Percentiles rank a stretch among this genome's conserved stretches.
phyloP scores from a whole-genome alignment of 2,113 vertebrate species.

The Seriola aureovittata region DNA sequence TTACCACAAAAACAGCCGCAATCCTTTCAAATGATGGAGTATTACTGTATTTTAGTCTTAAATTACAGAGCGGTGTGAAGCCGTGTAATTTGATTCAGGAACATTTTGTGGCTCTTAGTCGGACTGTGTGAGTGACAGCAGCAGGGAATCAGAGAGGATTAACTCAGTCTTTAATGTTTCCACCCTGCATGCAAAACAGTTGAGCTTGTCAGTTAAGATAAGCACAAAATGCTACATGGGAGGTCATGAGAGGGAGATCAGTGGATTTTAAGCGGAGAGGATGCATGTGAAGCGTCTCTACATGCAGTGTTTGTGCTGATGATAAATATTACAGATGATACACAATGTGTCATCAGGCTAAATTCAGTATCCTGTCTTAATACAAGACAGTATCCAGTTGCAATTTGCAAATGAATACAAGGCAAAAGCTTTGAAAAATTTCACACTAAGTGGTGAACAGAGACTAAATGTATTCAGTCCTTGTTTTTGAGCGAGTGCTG shows the following conservation, averaged over 20 bases:
- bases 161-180: slow-evolving; percentile 70
- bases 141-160: slow-evolving; percentile 72
- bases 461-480: not conserved
- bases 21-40: slow-evolving; percentile 24
- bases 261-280: slow-evolving; percentile 36
- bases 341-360: not conserved
- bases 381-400: not conserved
- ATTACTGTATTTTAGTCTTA: slow-evolving; percentile 38
- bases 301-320: slow-evolving; percentile 20
- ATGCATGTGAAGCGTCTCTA: slow-evolving; percentile 38
- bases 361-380: not conserved
- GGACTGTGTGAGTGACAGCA: slow-evolving; percentile 69
- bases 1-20: slow-evolving; percentile 28
- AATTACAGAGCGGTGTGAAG: slow-evolving; percentile 23
- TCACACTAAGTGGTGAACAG: not conserved
- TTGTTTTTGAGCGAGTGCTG: slow-evolving; percentile 18
- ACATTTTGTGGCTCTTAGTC: slow-evolving; percentile 57
- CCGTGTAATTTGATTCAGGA: slow-evolving; percentile 42
- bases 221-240: slow-evolving; percentile 54
- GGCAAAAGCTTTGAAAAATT: not conserved
- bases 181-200: slow-evolving; percentile 67
- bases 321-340: not conserved
- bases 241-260: slow-evolving; percentile 57
- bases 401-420: not conserved
- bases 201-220: slow-evolving; percentile 70